Evolutionary conservation across 2,888 invertebrate species (phyloP), one percentile per base, ranked within the genome.

Genomic region (Marasmarcha lunaedactyla): DNA sequence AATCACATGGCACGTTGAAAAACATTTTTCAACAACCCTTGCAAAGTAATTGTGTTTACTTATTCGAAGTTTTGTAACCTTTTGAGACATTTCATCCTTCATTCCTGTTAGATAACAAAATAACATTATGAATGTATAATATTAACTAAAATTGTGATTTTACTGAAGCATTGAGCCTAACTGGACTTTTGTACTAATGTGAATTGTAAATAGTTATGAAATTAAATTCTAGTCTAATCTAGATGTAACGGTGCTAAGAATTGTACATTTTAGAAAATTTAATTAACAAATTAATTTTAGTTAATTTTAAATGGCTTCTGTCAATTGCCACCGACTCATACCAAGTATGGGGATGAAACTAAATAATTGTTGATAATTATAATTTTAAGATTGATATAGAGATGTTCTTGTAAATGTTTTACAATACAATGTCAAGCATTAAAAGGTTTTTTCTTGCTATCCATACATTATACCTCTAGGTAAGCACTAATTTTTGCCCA

Each of bases 161-260:
- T 5, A 20, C 20, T 20, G 3, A 20, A 20, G 7, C 4, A 30
- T n/a, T 9, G 30, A 35, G 20, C 13, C 35, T 34, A 41, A 33
- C 20, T 27, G 30, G 33, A 7, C 33, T 27, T 20, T 39, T 49
- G 46, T 49, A 50, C 37, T 46, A 25, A 39, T 52, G 50, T 52
- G 49, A 50, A 44, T 42, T 48, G 49, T 49, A 50, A 45, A 71
- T 69, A 71, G 42, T 47, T 44, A 51, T 35, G 14, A 35, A 57
- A 59, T 14, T 34, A 34, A 63, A 63, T 54, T 81, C 81, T 83
- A 83, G 81, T 83, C 81, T 81, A 73, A 79, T 59, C 76, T 81
- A 81, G 78, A 61, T 69, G 65, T 81, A 78, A 76, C 67, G 81
- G 81, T 83, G 81, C 81, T 83, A 79, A 81, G 81, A 63, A 69